Evolutionary conservation across 2,113 vertebrate genomes (phyloP), one percentile per base, ranked within the genome.

Genomic region (Cepphus grylle): DNA sequence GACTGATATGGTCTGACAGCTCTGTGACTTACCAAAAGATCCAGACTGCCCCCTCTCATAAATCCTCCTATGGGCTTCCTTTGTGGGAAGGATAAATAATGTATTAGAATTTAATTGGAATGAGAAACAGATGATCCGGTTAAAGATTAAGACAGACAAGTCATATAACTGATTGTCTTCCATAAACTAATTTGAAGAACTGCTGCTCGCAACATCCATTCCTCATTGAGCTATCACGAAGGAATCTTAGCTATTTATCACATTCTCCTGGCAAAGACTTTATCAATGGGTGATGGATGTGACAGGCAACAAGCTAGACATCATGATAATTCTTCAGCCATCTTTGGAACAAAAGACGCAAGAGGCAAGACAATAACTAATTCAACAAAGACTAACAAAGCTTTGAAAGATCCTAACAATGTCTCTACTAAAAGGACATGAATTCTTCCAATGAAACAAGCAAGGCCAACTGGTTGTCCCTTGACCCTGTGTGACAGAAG

Each of bases 321-420:
- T 77, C 61, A 25, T 53, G 59, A 56, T 38, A 56, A 89, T 96
- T 93, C 88, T 82, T 69, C 40, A 79, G 43, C 45, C 49, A 30
- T 81, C 50, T 58, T 83, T 80, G 71, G 53, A 77, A 88, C 61
- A 80, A 91, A 93, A 93, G 90, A 56, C 61, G 81, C 58, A 71
- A 93, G 77, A 88, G 81, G 72, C 15, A 9, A 81, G 72, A 79
- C 8, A 94, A 36, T 53, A 78, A 76, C 78, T 72, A 88, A 72
- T 91, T 82, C 78, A 87, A 90, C 81, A 88, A 91, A 95, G 91
- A 66, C 45, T 70, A 93, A 91, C 78, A 95, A 66, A 93, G 81
- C 70, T 47, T 70, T 94, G 71, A 97, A 91, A 90, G 26, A 47
- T 87, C 63, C 78, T 86, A 85, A 79, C 83, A 93, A 42, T 76